Percentiles rank a stretch among this genome's conserved stretches.
Evolutionary conservation across 2,113 vertebrate genomes (phyloP).

Genomic region (Mesocricetus auratus): DNA sequence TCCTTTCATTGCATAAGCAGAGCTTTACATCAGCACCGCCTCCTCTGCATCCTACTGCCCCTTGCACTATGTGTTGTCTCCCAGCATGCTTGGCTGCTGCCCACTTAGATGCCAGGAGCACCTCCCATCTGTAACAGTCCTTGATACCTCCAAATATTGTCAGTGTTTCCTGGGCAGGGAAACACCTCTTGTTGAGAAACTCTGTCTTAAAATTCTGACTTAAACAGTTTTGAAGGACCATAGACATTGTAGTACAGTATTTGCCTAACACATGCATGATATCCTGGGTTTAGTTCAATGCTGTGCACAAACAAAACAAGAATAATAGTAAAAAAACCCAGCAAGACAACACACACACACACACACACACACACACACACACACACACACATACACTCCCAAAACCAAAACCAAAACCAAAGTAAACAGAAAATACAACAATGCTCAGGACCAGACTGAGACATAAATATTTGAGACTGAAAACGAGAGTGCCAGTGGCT

Average conservation of each 20-base stretch:
- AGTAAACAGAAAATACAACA: not conserved
- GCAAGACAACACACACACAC: not conserved
- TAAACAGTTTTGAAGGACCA: not conserved
- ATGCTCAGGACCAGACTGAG: not conserved
- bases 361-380: not conserved
- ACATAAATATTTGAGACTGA: slow-evolving; percentile 8
- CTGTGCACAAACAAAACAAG: not conserved
- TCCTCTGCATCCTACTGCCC: not conserved
- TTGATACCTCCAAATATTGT: not conserved
- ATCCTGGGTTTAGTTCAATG: not conserved
- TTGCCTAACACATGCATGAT: not conserved
- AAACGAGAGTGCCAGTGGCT: not conserved
- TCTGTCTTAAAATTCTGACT: not conserved
- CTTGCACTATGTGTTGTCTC: not conserved
- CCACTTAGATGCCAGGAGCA: not conserved
- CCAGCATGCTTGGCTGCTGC: not conserved
- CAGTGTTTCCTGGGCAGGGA: not conserved
- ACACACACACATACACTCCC: too few species aligned
- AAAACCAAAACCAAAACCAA: not conserved
- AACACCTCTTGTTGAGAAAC: not conserved
- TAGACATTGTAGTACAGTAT: not conserved
- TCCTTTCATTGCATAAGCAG: not conserved
- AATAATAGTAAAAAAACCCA: too few species aligned
- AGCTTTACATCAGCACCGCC: not conserved
- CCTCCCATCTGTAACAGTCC: not conserved